Percentiles rank a stretch among this genome's conserved stretches.
Conservation (phyloP, 2,797 vertebrate genomes). For the Dallia pectoralis region DNA sequence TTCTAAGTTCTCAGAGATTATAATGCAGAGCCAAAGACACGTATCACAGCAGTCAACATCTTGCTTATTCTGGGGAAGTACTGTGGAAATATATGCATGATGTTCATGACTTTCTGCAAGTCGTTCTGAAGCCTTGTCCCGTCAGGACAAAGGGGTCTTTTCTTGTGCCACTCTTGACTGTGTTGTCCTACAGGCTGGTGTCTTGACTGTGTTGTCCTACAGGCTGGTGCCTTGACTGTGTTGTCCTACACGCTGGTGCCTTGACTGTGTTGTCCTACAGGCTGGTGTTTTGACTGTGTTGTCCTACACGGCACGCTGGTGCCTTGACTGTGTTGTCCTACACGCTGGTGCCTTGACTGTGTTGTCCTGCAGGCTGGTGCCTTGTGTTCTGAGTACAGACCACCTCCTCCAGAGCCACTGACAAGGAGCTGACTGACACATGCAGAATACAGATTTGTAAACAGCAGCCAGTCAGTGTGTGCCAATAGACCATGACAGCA, state of each 20-base stretch:
- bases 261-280: too few species aligned
- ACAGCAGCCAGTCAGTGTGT: constrained; percentile 33
- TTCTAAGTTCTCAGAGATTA: too few species aligned
- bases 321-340: too few species aligned
- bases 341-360: constrained; percentile 28
- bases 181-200: too few species aligned
- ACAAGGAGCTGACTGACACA: constrained; percentile 48
- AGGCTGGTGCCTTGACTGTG: too few species aligned
- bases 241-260: constrained; percentile 21
- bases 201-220: too few species aligned
- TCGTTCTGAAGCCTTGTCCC: neutral
- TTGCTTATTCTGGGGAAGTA: neutral
- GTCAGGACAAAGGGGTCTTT: constrained; percentile 46
- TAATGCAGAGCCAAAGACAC: neutral
- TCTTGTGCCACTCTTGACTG: constrained; percentile 18
- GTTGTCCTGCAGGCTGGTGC: too few species aligned
- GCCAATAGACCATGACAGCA: constrained; percentile 28
- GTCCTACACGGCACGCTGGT: too few species aligned
- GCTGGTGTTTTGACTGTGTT: too few species aligned
- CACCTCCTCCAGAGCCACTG: constrained; percentile 45
- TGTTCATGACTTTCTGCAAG: neutral
- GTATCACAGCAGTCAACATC: neutral
- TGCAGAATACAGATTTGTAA: constrained; percentile 43
- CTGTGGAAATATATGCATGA: neutral
- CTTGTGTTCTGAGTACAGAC: constrained; percentile 28